A percentile compares a stretch with the other conserved stretches of the same genome.
Evolutionary conservation across 2,888 invertebrate genomes (phyloP).

Genomic region (Xylota sylvarum): DNA sequence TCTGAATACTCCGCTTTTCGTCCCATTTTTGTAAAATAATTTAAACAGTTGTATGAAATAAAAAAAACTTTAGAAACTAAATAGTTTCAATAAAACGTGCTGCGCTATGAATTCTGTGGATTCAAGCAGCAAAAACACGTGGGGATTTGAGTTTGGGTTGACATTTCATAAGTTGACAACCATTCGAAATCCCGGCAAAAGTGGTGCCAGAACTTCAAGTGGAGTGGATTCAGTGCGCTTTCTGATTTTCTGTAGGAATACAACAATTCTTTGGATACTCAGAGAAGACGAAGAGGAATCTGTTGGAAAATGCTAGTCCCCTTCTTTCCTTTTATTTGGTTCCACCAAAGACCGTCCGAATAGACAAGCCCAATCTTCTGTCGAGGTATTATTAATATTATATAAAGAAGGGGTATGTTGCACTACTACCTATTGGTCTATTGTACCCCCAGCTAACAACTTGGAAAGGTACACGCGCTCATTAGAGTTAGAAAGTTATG

Average conservation of each 20-base stretch:
- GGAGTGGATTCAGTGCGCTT: not conserved
- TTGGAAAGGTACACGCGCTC: too few relatives aligned
- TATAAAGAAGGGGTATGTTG: too few relatives aligned
- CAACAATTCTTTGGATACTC: not conserved
- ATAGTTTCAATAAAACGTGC: constrained; percentile 55
- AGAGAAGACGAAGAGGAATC: too few relatives aligned
- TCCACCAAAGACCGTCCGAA: too few relatives aligned
- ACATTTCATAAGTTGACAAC: constrained; percentile 27
- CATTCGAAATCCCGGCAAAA: constrained; percentile 24
- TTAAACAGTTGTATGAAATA: too few relatives aligned
- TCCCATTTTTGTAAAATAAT: constrained; percentile 88
- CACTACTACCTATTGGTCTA: too few relatives aligned
- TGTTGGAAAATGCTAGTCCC: too few relatives aligned
- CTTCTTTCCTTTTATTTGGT: too few relatives aligned
- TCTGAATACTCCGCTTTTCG: constrained; percentile 93
- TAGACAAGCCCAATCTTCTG: too few relatives aligned
- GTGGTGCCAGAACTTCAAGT: constrained; percentile 51
- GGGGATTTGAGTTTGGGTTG: constrained; percentile 22
- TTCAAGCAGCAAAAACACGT: constrained; percentile 68
- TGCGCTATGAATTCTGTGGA: constrained; percentile 5
- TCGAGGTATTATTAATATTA: too few relatives aligned
- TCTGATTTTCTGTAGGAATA: not conserved
- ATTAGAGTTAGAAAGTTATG: too few relatives aligned
- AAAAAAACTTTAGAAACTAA: not conserved
- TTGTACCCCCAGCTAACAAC: too few relatives aligned